These are phyloP conservation scores for Heliocidaris erythrogramma DNA, from an alignment of 35 echinoderm and acorn worm genomes.

Conservation along the genomic window DNA sequence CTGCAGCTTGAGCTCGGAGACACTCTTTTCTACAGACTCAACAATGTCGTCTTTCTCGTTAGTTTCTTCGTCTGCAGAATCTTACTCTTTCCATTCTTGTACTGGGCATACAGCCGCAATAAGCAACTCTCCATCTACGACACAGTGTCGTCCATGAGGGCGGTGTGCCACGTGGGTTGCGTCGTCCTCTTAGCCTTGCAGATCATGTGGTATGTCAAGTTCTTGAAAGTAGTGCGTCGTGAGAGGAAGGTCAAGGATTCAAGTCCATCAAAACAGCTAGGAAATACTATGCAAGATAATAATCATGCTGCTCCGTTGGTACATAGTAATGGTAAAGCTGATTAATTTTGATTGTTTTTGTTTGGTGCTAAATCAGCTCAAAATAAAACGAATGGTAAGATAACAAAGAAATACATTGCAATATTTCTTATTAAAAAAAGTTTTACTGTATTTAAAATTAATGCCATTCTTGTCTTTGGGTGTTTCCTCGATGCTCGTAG, in stretches of 20 bases:
- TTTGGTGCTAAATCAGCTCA: too few relatives aligned
- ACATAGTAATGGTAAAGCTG: neutral
- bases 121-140: constrained; percentile 49
- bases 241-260: neutral
- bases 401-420: too few relatives aligned
- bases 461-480: too few relatives aligned
- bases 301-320: neutral
- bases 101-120: constrained; percentile 58
- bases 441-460: too few relatives aligned
- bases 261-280: neutral
- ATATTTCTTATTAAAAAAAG: too few relatives aligned
- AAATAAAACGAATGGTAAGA: too few relatives aligned
- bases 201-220: constrained; percentile 60
- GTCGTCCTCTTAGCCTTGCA: constrained; percentile 41
- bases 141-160: constrained; percentile 40
- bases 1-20: constrained; percentile 33
- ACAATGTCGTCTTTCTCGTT: constrained; percentile 36
- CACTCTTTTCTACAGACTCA: constrained; percentile 25
- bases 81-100: constrained; percentile 65
- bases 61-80: constrained; percentile 64
- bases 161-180: constrained; percentile 59
- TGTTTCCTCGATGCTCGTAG: too few relatives aligned
- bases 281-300: neutral
- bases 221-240: constrained; percentile 38
- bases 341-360: neutral